phyloP scores from a whole-genome alignment of 2,888 invertebrate genomes.

The Orthonychiurus folsomi region DNA sequence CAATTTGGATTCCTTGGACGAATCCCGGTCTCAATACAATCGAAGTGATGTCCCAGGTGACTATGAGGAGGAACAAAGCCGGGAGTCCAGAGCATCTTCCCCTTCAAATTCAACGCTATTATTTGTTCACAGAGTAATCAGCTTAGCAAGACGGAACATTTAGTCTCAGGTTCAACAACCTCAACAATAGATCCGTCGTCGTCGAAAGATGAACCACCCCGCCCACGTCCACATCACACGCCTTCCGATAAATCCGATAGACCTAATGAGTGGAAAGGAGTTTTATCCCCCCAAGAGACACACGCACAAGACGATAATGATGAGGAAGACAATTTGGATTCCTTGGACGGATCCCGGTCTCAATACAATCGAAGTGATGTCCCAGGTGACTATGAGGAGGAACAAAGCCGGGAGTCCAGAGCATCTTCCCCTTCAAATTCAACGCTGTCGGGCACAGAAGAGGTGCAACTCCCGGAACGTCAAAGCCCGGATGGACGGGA shows the following conservation, averaged over 20 bases:
- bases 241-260: slow-evolving; percentile 44
- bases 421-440: slow-evolving; percentile 6
- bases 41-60: too few relatives aligned
- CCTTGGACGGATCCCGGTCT: slow-evolving; percentile 9
- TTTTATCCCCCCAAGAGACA: too few relatives aligned
- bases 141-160: not conserved
- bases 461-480: slow-evolving; percentile 27
- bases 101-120: too few relatives aligned
- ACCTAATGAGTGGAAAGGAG: slow-evolving; percentile 68
- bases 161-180: not conserved
- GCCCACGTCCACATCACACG: not conserved
- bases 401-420: not conserved
- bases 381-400: not conserved
- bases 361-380: not conserved
- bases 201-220: too few relatives aligned
- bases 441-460: not conserved
- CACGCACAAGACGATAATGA: slow-evolving; percentile 58
- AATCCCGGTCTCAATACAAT: too few relatives aligned
- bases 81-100: too few relatives aligned
- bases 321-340: slow-evolving; percentile 27
- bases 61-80: too few relatives aligned
- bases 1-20: slow-evolving; percentile 17
- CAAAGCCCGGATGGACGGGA: slow-evolving; percentile 39
- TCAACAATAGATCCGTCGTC: too few relatives aligned
- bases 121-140: not conserved